These are phyloP conservation scores for Brachypalpus laphriformis DNA, from an alignment of 2,888 invertebrate genomes.

Conservation along the genomic window DNA sequence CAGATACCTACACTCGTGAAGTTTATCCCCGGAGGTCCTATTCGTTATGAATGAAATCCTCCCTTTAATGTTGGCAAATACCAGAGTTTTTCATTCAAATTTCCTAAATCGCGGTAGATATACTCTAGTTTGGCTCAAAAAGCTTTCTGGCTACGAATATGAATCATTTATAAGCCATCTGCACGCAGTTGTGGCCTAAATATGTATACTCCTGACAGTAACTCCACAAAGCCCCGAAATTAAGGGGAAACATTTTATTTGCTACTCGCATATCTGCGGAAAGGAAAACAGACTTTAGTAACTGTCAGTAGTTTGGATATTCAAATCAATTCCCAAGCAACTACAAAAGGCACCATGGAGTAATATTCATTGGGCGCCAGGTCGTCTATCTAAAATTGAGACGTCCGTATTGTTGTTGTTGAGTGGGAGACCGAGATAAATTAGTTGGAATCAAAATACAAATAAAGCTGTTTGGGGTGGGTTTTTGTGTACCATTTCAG, in stretches of 20 bases:
- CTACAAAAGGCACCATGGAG: background rate
- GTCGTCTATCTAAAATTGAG: background rate
- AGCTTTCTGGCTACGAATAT: background rate
- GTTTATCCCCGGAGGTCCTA: constrained; percentile 6
- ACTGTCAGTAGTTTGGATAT: constrained; percentile 1
- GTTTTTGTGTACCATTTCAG: background rate
- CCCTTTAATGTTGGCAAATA: background rate
- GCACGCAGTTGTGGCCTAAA: background rate
- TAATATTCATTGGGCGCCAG: background rate
- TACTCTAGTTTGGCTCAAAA: background rate
- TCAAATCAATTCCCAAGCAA: background rate
- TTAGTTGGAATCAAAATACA: background rate
- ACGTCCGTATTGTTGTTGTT: background rate
- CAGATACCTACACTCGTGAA: background rate
- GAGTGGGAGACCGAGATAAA: background rate
- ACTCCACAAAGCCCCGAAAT: background rate
- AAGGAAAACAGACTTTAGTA: background rate
- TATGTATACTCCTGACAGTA: background rate
- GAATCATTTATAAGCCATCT: constrained; percentile 2
- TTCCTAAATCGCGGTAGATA: background rate
- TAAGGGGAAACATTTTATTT: background rate
- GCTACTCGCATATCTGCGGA: background rate
- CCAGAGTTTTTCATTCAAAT: background rate
- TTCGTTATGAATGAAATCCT: constrained; percentile 1
- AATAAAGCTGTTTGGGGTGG: background rate